A percentile compares a stretch with the other conserved stretches of the same genome.
phyloP scores from a whole-genome alignment of 2,888 invertebrate species.

The Andrena praecox region DNA sequence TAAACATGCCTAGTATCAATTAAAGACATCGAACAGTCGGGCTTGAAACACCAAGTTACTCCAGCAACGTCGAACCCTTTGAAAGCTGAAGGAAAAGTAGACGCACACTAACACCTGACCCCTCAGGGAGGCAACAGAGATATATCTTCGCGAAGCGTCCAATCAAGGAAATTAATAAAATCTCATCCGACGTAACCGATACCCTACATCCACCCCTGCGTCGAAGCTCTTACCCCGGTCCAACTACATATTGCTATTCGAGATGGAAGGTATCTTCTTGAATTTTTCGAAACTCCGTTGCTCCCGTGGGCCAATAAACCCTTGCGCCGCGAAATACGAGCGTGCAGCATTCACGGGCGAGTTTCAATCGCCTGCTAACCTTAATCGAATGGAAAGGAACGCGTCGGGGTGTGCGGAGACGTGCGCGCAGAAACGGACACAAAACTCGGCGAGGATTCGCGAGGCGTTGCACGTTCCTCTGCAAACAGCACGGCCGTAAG shows the following conservation, averaged over 20 bases:
- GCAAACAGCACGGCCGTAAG: slow-evolving; percentile 16
- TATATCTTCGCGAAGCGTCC: neutral
- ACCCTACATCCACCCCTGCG: too few relatives aligned
- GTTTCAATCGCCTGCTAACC: neutral
- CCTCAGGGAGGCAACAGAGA: neutral
- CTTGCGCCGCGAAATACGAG: too few relatives aligned
- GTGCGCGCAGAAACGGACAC: neutral
- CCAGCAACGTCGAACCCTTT: neutral
- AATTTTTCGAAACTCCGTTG: neutral
- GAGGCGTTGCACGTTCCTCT: slow-evolving; percentile 24
- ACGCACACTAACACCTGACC: neutral
- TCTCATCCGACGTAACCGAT: too few relatives aligned
- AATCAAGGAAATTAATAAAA: too few relatives aligned
- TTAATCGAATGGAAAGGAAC: neutral
- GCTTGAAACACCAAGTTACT: neutral
- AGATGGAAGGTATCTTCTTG: neutral
- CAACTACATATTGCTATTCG: too few relatives aligned
- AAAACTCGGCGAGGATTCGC: neutral
- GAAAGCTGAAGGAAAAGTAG: neutral
- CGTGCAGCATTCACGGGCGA: neutral
- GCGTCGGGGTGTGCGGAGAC: neutral
- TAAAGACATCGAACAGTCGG: slow-evolving; percentile 1
- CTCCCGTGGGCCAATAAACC: too few relatives aligned
- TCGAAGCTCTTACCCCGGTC: too few relatives aligned
- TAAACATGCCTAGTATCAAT: slow-evolving; percentile 46